Percentiles rank a stretch among this genome's conserved stretches.
Evolutionary conservation across 2,113 vertebrate genomes (phyloP).

Genomic region (Macroglossus sobrinus): DNA sequence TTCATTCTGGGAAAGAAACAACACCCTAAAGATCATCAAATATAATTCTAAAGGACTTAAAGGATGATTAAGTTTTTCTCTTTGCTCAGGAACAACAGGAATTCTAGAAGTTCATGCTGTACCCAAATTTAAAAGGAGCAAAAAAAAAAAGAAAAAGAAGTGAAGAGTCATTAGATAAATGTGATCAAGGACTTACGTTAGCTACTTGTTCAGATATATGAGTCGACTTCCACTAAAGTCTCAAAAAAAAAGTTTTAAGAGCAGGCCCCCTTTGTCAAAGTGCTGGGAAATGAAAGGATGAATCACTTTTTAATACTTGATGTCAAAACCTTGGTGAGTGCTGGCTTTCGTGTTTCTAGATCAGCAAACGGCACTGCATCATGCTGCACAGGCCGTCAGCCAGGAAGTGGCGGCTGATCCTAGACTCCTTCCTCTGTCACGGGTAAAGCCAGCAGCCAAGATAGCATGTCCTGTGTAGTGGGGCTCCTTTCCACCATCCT

Average conservation of each 20-base stretch:
- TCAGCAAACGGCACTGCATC: constrained; percentile 19
- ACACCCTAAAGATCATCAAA: constrained; percentile 36
- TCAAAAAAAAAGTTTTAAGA: constrained; percentile 34
- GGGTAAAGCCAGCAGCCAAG: neutral
- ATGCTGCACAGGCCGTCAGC: neutral
- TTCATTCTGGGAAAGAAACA: constrained; percentile 49
- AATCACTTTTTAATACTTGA: constrained; percentile 42
- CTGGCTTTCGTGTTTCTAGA: constrained; percentile 39
- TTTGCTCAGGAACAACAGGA: constrained; percentile 5
- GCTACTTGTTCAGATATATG: neutral
- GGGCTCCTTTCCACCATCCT: neutral
- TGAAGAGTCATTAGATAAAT: neutral
- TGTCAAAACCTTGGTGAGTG: constrained; percentile 49
- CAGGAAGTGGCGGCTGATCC: constrained; percentile 33
- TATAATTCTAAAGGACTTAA: constrained; percentile 21
- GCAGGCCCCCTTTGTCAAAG: neutral
- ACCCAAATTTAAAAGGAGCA: neutral
- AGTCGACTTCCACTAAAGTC: constrained; percentile 8
- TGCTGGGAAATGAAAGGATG: constrained; percentile 50
- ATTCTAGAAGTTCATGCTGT: constrained; percentile 14
- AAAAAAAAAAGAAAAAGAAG: neutral
- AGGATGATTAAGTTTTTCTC: neutral
- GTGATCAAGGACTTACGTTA: neutral
- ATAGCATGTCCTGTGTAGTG: neutral
- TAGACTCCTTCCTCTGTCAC: neutral